phyloP scores from a whole-genome alignment of 2,797 vertebrate genomes.

The Ctenopoma kingsleyae region DNA sequence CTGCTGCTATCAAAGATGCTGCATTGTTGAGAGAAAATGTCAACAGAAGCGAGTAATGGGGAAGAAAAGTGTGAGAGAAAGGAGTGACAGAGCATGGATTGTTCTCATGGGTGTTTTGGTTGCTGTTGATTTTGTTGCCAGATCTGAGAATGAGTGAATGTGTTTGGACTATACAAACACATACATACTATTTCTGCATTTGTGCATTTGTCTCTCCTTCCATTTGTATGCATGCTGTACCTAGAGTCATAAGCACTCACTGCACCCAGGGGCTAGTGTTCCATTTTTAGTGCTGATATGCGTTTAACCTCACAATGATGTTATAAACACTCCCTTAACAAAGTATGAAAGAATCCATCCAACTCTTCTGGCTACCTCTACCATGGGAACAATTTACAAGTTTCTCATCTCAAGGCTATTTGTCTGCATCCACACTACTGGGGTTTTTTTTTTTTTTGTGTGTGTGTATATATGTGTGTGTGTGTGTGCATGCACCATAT shows the following conservation, averaged over 20 bases:
- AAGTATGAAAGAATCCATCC: conserved; percentile 45
- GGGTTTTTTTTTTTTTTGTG: conserved; percentile 25
- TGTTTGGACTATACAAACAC: not conserved
- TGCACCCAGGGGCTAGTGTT: conserved; percentile 52
- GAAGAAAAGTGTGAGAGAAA: not conserved
- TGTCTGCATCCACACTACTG: conserved; percentile 62
- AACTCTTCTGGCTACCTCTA: conserved; percentile 47
- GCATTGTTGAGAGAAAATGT: conserved; percentile 48
- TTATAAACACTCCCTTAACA: conserved; percentile 65
- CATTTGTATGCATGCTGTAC: conserved; percentile 20
- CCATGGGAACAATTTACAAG: conserved; percentile 75
- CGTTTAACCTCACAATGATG: conserved; percentile 68
- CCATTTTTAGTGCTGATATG: conserved; percentile 60
- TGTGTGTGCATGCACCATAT: not conserved
- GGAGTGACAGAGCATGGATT: conserved; percentile 24
- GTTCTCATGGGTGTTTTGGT: conserved; percentile 29
- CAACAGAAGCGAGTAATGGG: conserved; percentile 19
- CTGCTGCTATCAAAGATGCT: conserved; percentile 23
- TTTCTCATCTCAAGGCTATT: conserved; percentile 66
- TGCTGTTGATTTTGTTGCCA: not conserved
- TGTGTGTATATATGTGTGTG: conserved; percentile 9
- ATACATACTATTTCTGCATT: conserved; percentile 1
- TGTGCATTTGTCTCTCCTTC: conserved; percentile 15
- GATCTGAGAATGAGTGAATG: not conserved
- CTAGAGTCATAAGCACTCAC: conserved; percentile 17